Evolutionary conservation across 2,888 invertebrate genomes (phyloP).

Genomic region (Campaea margaritaria): DNA sequence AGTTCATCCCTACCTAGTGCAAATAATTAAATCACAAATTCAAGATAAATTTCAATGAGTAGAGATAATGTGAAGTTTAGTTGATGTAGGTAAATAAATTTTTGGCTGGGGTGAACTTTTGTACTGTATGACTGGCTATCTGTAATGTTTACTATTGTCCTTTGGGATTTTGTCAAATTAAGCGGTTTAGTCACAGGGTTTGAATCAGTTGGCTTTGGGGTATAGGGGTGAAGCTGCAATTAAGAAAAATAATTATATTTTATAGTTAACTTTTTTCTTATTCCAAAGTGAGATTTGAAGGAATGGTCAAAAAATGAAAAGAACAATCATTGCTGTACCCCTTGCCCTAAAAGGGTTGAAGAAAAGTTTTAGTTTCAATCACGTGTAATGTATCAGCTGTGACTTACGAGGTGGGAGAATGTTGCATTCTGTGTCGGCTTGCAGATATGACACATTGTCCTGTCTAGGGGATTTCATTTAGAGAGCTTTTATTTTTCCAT

Average conservation of each 20-base stretch:
- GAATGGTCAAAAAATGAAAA: constrained; percentile 28
- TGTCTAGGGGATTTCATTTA: constrained; percentile 62
- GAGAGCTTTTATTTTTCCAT: constrained; percentile 62
- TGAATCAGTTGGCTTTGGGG: constrained; percentile 38
- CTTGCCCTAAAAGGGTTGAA: constrained; percentile 45
- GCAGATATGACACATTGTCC: constrained; percentile 68
- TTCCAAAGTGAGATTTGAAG: constrained; percentile 43
- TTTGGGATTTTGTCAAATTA: constrained; percentile 44
- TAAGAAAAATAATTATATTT: constrained; percentile 55
- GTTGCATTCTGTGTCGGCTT: constrained; percentile 72
- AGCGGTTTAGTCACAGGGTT: constrained; percentile 64
- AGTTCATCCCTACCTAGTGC: constrained; percentile 44
- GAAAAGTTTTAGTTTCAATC: constrained; percentile 40
- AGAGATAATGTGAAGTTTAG: constrained; percentile 39
- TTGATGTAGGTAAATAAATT: constrained; percentile 34
- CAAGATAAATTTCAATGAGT: constrained; percentile 45
- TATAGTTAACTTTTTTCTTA: constrained; percentile 54
- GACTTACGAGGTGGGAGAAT: constrained; percentile 73
- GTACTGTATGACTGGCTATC: constrained; percentile 32
- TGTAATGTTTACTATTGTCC: constrained; percentile 25
- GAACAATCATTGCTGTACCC: constrained; percentile 40
- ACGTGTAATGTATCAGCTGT: constrained; percentile 57
- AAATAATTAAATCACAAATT: constrained; percentile 46
- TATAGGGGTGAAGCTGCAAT: constrained; percentile 45
- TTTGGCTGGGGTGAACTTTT: constrained; percentile 34